Percentiles rank a stretch among this genome's conserved stretches.
phyloP scores from a whole-genome alignment of 2,888 invertebrate species.

The Apamea sordens region DNA sequence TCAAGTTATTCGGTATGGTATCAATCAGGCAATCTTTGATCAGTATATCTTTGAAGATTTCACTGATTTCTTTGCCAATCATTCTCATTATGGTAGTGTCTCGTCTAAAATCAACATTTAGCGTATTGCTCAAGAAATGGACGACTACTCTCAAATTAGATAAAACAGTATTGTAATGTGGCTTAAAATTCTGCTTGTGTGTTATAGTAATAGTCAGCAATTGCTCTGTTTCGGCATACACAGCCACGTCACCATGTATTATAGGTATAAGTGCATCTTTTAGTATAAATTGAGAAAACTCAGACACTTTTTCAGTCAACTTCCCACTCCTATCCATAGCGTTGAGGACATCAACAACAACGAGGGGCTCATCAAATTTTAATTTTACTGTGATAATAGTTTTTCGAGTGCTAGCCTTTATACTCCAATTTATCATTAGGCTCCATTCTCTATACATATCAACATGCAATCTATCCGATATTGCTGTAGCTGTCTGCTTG shows the following conservation, averaged over 20 bases:
- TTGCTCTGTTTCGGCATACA: conserved; percentile 82
- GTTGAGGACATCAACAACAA: conserved; percentile 79
- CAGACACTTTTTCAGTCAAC: conserved; percentile 85
- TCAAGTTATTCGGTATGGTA: conserved; percentile 94
- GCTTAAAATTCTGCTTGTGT: conserved; percentile 82
- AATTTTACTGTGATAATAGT: conserved; percentile 80
- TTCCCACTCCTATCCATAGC: conserved; percentile 85
- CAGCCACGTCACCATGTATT: conserved; percentile 85
- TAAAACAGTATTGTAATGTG: conserved; percentile 89
- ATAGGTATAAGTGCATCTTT: conserved; percentile 90
- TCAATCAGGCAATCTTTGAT: conserved; percentile 93
- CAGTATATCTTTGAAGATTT: conserved; percentile 91
- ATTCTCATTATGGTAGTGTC: conserved; percentile 88
- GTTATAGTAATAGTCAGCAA: conserved; percentile 80
- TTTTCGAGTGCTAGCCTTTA: conserved; percentile 72
- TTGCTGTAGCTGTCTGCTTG: conserved; percentile 83
- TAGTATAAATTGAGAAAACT: conserved; percentile 91
- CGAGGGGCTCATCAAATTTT: conserved; percentile 75
- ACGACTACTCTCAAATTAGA: conserved; percentile 90
- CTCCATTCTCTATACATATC: conserved; percentile 88
- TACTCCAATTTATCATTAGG: conserved; percentile 84
- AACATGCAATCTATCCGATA: conserved; percentile 84
- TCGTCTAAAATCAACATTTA: conserved; percentile 86
- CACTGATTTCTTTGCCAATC: conserved; percentile 89
- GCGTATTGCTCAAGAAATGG: conserved; percentile 89